A percentile compares a stretch with the other conserved stretches of the same genome.
phyloP scores from a whole-genome alignment of 2,113 vertebrate genomes.

The Apodemus sylvaticus region DNA sequence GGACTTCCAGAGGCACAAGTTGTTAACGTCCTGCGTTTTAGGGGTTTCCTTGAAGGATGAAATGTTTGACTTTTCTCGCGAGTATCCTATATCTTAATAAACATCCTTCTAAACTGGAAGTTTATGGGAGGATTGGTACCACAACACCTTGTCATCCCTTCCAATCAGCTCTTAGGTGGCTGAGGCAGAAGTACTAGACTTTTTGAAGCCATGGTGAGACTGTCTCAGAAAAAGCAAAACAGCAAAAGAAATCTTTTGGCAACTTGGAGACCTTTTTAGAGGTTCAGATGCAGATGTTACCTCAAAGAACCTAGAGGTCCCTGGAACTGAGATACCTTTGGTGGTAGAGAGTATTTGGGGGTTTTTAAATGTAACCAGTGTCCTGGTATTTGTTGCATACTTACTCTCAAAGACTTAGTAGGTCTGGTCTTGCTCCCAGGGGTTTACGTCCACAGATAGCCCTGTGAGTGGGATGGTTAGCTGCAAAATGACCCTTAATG shows the following conservation, averaged over 20 bases:
- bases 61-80: not conserved
- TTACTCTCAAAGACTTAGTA: not conserved
- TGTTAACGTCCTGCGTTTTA: not conserved
- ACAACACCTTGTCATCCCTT: not conserved
- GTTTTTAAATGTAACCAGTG: not conserved
- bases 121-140: not conserved
- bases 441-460: not conserved
- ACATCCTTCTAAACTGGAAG: not conserved
- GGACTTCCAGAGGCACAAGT: not conserved
- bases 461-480: not conserved
- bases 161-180: not conserved
- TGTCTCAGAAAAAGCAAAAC: not conserved
- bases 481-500: not conserved
- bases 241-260: not conserved
- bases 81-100: not conserved
- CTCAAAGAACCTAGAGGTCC: not conserved
- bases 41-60: not conserved
- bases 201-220: not conserved
- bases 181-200: not conserved
- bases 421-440: not conserved
- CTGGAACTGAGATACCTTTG: not conserved
- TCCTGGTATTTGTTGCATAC: not conserved
- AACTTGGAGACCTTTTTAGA: not conserved
- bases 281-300: not conserved
- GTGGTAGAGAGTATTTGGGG: not conserved